phyloP scores from a whole-genome alignment of 2,888 invertebrate genomes.

The Chorisops tibialis region DNA sequence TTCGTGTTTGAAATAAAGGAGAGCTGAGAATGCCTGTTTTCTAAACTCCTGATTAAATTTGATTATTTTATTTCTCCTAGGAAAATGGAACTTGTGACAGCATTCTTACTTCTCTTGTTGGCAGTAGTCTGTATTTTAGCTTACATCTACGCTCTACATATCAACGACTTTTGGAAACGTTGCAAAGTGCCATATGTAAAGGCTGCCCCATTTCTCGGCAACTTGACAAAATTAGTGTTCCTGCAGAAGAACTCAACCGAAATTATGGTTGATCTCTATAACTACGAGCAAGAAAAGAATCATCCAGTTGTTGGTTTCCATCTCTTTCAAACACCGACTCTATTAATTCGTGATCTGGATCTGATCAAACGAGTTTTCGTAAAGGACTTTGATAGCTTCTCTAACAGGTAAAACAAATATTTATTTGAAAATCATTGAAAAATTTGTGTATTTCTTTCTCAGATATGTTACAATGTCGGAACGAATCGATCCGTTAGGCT shows the following conservation, averaged over 20 bases:
- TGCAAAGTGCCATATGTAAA: slow-evolving; percentile 47
- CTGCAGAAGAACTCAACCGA: slow-evolving; percentile 43
- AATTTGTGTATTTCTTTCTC: background rate
- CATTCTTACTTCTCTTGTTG: too few species aligned
- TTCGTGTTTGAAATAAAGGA: too few species aligned
- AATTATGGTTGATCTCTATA: slow-evolving; percentile 48
- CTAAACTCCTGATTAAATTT: too few species aligned
- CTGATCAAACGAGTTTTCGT: slow-evolving; percentile 52
- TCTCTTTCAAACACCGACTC: slow-evolving; percentile 51
- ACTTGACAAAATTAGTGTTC: slow-evolving; percentile 44
- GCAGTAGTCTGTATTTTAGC: background rate
- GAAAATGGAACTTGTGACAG: too few species aligned
- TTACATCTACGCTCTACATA: slow-evolving; percentile 7
- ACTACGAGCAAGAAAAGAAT: slow-evolving; percentile 39
- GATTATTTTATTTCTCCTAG: too few species aligned
- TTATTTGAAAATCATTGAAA: background rate
- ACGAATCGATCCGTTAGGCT: background rate
- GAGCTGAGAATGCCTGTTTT: too few species aligned
- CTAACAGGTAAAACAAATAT: slow-evolving; percentile 41
- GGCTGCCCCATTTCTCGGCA: slow-evolving; percentile 52
- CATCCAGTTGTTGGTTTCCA: slow-evolving; percentile 48
- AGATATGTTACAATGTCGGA: background rate
- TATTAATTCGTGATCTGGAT: slow-evolving; percentile 52
- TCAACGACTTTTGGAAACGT: slow-evolving; percentile 43
- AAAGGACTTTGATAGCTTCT: slow-evolving; percentile 53